Evolutionary conservation across 2,888 invertebrate species (phyloP), one percentile per base, ranked within the genome.

Genomic region (Andricus curvator): DNA sequence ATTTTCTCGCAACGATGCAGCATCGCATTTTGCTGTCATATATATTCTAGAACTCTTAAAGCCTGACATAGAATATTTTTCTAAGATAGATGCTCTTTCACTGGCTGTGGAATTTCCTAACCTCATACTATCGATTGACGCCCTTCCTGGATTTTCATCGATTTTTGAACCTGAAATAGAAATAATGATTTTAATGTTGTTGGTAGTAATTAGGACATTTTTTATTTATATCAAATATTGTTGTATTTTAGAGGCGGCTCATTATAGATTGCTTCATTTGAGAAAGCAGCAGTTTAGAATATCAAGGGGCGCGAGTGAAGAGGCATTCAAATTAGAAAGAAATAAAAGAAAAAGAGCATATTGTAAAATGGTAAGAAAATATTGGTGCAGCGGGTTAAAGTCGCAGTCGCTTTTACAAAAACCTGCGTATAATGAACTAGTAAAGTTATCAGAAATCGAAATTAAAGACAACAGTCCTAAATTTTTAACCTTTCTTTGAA

Each of bases 1-100:
- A 77, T 87, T 89, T 48, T 92, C 91, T 9, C 91, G 89, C n/a
- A 89, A 88, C 64, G 87, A 78, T 74, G 86, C 83, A 48, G 90
- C 87, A 79, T 87, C 89, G 85, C 91, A 92, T 83, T 88, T 89
- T 48, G 91, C 92, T 82, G 91, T 83, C 41, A 91, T 88, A 77
- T 91, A 91, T 41, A 91, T 86, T 44, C 92, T 92, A 64, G 87
- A 85, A 82, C 88, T 85, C 86, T 90, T 90, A 82, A 83, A 86
- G 80, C 83, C 78, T 66, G 89, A 85, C 68, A 83, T 87, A 78
- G 90, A 86, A 86, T 91, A 91, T 85, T 91, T 91, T 70, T 91
- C 90, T 41, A 88, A 85, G 66, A 91, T 85, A 29, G 91, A 89
- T 77, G 89, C 86, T 85, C 88, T 86, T 77, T 88, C 88, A 65